Evolutionary conservation across 1,140 invertebrate species (phyloP), one percentile per base, ranked within the genome.

Genomic region (Trinorchestia longiramus): DNA sequence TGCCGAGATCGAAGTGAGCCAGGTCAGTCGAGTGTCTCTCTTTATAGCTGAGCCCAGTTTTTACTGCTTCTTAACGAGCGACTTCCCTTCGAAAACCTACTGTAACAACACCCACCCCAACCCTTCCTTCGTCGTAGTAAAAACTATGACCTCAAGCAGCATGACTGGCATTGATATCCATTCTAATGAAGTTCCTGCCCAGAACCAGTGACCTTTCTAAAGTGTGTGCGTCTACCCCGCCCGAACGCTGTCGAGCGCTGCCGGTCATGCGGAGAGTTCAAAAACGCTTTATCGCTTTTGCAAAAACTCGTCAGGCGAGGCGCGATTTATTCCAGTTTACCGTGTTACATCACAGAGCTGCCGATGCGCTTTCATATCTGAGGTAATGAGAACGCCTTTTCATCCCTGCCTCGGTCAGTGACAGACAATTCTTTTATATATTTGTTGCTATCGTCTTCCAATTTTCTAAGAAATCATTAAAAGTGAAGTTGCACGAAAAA

Each of bases 141-240:
- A 94, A 94, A 94, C 88, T 43, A 47, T 94, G 92, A 94, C 92
- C 92, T 47, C 43, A 94, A 94, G 92, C 92, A 43, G 92, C 92
- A 94, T 94, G 92, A 94, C 92, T 94, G 92, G 92, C 92, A 94
- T 94, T 94, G 92, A 94, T 94, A 94, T 94, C 92, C 92, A 94
- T 94, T 94, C 92, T 94, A 94, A 94, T 94, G 92, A 45, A 94
- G 92, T 94, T 94, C 92, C 92, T 94, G 92, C 92, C 92, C 43
- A 94, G 92, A 94, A 94, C 92, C 40, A 40, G 92, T 43, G 92
- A 94, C 92, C 92, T 94, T 94, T 94, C 92, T 94, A 94, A 94
- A 94, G 6, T 44, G 92, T 44, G n/a, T 90, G 88, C 17, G 36
- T 43, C 88, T 45, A 94, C 92, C 92, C 92, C 44, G 43, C 92